Base-by-base conservation (phyloP, 1,140 invertebrate species). In the Saxidomus purpurata region DNA sequence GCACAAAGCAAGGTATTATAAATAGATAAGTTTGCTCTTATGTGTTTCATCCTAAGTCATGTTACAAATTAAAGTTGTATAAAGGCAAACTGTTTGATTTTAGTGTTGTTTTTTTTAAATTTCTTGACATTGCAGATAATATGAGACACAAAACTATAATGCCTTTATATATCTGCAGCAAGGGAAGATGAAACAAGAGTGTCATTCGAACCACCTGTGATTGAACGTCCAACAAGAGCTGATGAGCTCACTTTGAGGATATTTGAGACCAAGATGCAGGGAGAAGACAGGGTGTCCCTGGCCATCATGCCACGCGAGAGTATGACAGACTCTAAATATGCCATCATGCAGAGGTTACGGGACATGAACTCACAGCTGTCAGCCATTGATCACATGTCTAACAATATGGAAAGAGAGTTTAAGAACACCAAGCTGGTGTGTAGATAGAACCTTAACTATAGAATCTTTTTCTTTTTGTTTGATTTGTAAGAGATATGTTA, bases 381-480 rank as follows among this genome's bases (percentile, higher is more conserved):
- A 0, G 93, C 93, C 38, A 93, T 95, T 69, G 94, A 95, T 87
- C 90, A 94, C 19, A 94, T 95, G 92, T 93, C 94, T 13, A 74
- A 90, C 40, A 95, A 94, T 87, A 94, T 95, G 36, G 94, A 95
- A 61, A 90, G 89, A 52, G 95, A 94, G 19, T 94, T 94, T 88
- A 92, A 94, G 43, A 91, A 87, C 43, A 94, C 94, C 13, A 91
- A 92, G 89, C 59, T 94, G 93, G 95, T 95, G 91, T 36, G 89
- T 83, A 52, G 43, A 43, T 43, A 8, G 43, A 43, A 8, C 43
- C 4, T 43, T 43, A 43, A 8, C 43, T 43, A 15, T n/a, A n/a
- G n/a, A n/a, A n/a, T n/a, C n/a, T n/a, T n/a, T n/a, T n/a, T n/a
- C n/a, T n/a, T n/a, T n/a, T n/a, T n/a, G n/a, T n/a, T n/a, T n/a